Base-by-base conservation (phyloP, 2,888 invertebrate genomes). In the Cremastinae sp. region DNA sequence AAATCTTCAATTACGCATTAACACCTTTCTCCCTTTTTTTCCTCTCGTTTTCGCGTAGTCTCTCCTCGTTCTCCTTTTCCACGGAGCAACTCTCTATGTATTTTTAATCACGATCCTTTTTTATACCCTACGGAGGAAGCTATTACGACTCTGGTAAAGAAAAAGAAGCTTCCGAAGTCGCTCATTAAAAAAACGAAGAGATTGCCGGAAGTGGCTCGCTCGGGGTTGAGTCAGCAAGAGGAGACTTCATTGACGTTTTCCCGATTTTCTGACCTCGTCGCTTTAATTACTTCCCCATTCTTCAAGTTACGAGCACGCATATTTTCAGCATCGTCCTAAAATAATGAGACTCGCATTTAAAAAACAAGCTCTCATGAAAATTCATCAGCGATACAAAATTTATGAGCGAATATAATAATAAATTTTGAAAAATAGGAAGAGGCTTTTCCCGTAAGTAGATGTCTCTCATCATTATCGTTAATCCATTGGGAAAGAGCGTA, bases 401-500 rank as follows among this genome's bases (percentile, higher is more conserved):
- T 51, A 41, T 41, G 35, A 51, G 16, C 35, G 14, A 45, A 1
- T n/a, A n/a, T n/a, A n/a, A n/a, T 20, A 28, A 20, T 9, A 41
- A 7, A 10, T 20, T 39, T 4, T 28, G 28, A 41, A 65, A 53
- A 41, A 61, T n/a, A 20, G 20, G 12, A 58, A 12, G 37, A 39
- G 8, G 1, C 14, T 51, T 18, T 10, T n/a, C n/a, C 39, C 28
- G 18, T 43, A 62, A 56, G 53, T 55, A 76, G 59, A 55, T 61
- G 68, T 53, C 39, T 65, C 74, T 78, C 66, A 73, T 79, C 72
- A 68, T 82, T 79, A 80, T 83, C 82, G 80, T 82, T 79, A 83
- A 84, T 84, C 73, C 66, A 56, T 64, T 62, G 78, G 49, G 18
- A 35, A 18, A 49, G 35, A 43, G 53, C 5, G 22, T 1, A 22